Evolutionary conservation across 2,888 invertebrate species (phyloP).

Genomic region (Nephrotoma guestfalica): DNA sequence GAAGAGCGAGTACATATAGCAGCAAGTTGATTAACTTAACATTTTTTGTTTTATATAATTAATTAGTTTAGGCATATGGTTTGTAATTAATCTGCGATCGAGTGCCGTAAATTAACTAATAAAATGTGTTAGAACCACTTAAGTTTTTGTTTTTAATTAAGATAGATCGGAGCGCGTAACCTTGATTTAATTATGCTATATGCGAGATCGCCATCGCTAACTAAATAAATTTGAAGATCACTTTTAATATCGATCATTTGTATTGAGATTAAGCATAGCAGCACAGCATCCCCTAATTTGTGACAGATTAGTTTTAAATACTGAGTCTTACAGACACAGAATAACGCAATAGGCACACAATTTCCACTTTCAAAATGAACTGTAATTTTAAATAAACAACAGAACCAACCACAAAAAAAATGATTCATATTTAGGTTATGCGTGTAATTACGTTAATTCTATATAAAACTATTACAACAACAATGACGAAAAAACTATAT

Average conservation of each 20-base stretch:
- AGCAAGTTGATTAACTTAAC: neutral
- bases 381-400: neutral
- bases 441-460: neutral
- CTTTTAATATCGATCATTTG: neutral
- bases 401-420: neutral
- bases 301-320: neutral
- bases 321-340: neutral
- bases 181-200: neutral
- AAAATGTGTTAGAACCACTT: neutral
- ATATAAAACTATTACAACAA: neutral
- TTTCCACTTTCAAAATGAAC: neutral
- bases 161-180: neutral
- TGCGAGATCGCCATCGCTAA: too few species aligned
- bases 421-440: neutral
- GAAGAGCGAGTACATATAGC: neutral
- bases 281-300: neutral
- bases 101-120: neutral
- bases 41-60: neutral
- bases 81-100: neutral
- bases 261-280: neutral
- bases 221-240: neutral
- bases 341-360: neutral
- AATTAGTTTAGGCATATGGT: neutral
- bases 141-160: neutral
- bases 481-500: neutral